A percentile compares a stretch with the other conserved stretches of the same genome.
These are phyloP conservation scores for Quadroppia sp. DNA, from an alignment of 2,888 invertebrate species.

Conservation along the genomic window DNA sequence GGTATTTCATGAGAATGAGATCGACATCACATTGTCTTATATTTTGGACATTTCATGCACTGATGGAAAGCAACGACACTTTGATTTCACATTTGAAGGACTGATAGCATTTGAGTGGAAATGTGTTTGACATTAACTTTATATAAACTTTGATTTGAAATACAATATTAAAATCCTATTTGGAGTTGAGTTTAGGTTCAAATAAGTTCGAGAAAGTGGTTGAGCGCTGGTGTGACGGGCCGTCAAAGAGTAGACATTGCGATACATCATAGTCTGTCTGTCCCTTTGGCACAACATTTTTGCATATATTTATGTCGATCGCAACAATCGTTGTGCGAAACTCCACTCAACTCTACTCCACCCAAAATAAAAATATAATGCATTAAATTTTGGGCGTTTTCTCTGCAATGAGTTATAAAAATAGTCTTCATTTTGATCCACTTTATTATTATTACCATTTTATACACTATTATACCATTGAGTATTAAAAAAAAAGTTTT, in stretches of 20 bases:
- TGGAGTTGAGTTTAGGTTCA: too few species aligned
- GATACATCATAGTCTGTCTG: conserved; percentile 30
- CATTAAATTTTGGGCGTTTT: conserved; percentile 38
- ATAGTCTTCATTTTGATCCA: neutral
- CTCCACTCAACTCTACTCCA: conserved; percentile 17
- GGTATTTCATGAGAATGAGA: conserved; percentile 14
- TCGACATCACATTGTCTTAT: too few species aligned
- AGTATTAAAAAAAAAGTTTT: conserved; percentile 19
- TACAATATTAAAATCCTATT: too few species aligned
- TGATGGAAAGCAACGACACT: too few species aligned
- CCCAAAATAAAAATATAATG: conserved; percentile 37
- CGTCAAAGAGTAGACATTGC: conserved; percentile 27
- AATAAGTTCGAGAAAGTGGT: neutral
- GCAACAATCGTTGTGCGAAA: neutral
- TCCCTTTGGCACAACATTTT: conserved; percentile 25
- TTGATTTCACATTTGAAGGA: too few species aligned
- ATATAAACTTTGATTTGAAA: too few species aligned
- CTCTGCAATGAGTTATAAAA: conserved; percentile 18
- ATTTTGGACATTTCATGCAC: too few species aligned
- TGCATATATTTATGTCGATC: conserved; percentile 28
- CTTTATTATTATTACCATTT: conserved; percentile 23
- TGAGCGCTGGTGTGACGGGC: neutral
- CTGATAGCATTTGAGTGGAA: too few species aligned
- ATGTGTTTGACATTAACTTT: too few species aligned
- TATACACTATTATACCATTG: conserved; percentile 18